A percentile compares a stretch with the other conserved stretches of the same genome.
Evolutionary conservation across 2,113 vertebrate genomes (phyloP).

Genomic region (Taurulus bubalis): DNA sequence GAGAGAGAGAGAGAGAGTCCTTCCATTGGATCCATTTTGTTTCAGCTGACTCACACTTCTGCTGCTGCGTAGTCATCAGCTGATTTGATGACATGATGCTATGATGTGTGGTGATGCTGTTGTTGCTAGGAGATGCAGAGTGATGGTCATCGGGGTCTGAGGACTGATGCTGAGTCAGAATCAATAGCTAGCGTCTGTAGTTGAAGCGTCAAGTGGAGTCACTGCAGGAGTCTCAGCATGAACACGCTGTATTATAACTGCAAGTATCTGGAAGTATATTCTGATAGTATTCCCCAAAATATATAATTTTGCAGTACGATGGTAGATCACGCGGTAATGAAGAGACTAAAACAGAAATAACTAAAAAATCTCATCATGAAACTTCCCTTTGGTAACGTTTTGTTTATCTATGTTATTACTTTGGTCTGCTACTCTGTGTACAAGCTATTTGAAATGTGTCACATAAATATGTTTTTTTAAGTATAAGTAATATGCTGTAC

Average conservation of each 20-base stretch:
- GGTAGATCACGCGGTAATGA: no score
- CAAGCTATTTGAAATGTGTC: not conserved
- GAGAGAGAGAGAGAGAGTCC: not conserved
- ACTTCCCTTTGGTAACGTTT: not conserved
- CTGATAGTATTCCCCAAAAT: no score
- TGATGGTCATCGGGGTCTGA: not conserved
- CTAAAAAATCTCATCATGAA: not conserved
- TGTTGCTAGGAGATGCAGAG: constrained; percentile 12
- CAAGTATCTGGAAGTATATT: no score
- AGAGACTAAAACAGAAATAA: no score
- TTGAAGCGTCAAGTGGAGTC: not conserved
- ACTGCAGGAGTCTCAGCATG: no score
- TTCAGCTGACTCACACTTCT: not conserved
- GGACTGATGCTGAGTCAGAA: not conserved
- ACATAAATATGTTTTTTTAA: not conserved
- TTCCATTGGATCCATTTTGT: not conserved
- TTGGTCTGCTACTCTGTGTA: not conserved
- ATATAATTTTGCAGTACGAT: no score
- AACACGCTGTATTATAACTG: no score
- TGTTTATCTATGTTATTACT: not conserved
- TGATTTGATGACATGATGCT: constrained; percentile 18
- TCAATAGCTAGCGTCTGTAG: not conserved
- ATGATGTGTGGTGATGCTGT: not conserved
- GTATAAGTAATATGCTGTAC: not conserved
- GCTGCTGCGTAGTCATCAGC: not conserved